phyloP scores from a whole-genome alignment of 1,140 invertebrate species.

The Sitophilus oryzae region DNA sequence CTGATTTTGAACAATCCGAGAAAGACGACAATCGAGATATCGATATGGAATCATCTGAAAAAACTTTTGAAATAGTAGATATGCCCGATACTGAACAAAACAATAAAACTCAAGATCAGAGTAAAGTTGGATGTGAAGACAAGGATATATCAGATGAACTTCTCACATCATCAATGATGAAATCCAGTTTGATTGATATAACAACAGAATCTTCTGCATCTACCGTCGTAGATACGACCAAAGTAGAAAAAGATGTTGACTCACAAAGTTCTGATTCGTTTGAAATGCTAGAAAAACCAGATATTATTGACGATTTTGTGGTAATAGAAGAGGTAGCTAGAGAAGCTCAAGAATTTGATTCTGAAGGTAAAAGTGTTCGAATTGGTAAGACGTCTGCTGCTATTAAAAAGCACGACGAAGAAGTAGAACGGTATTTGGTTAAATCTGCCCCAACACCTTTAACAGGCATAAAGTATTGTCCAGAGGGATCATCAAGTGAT shows the following conservation, averaged over 20 bases:
- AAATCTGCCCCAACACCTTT: slow-evolving; percentile 54
- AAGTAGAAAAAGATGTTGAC: slow-evolving; percentile 55
- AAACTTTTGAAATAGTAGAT: slow-evolving; percentile 49
- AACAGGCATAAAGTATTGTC: slow-evolving; percentile 50
- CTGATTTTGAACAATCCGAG: slow-evolving; percentile 48
- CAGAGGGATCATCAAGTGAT: slow-evolving; percentile 48
- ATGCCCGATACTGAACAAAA: slow-evolving; percentile 41
- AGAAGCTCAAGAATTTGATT: slow-evolving; percentile 72
- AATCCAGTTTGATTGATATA: slow-evolving; percentile 22
- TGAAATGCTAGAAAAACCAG: slow-evolving; percentile 79
- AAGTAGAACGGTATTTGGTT: slow-evolving; percentile 68
- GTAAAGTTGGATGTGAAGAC: too few relatives aligned
- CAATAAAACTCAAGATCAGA: slow-evolving; percentile 23
- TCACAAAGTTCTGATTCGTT: slow-evolving; percentile 85
- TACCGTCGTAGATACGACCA: slow-evolving; percentile 49
- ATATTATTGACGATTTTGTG: slow-evolving; percentile 79
- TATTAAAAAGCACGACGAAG: slow-evolving; percentile 57
- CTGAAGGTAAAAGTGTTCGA: slow-evolving; percentile 71
- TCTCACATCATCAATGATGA: slow-evolving; percentile 18
- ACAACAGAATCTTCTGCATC: slow-evolving; percentile 48
- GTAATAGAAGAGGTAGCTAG: slow-evolving; percentile 80
- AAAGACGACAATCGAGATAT: slow-evolving; percentile 56
- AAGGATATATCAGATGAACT: slow-evolving; percentile 12
- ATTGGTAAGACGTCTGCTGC: slow-evolving; percentile 51
- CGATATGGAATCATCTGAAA: slow-evolving; percentile 49